These are phyloP conservation scores for Pogonocichla stellata DNA, from an alignment of 2,113 vertebrate species.

Conservation along the genomic window DNA sequence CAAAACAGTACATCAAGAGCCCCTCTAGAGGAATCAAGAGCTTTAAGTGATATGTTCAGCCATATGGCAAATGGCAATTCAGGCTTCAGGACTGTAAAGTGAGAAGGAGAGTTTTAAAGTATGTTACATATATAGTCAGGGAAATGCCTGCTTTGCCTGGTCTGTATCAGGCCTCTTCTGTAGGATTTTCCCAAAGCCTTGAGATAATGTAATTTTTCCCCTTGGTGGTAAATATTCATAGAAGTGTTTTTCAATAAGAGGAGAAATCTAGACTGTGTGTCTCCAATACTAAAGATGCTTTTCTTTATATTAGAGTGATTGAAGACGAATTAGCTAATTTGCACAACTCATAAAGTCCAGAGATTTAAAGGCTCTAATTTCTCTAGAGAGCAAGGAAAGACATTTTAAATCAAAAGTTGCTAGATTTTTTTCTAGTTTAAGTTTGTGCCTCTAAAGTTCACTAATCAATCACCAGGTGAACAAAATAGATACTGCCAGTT, in stretches of 20 bases:
- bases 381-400: neutral
- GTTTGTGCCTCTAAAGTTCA: neutral
- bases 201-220: neutral
- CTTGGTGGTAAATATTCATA: neutral
- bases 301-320: neutral
- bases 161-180: neutral
- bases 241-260: neutral
- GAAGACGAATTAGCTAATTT: neutral
- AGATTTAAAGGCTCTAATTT: neutral
- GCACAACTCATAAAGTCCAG: neutral
- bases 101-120: neutral
- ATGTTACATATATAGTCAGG: neutral
- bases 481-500: neutral
- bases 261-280: neutral
- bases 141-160: neutral
- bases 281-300: neutral
- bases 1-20: neutral
- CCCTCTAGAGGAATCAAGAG: neutral
- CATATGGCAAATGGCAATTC: neutral
- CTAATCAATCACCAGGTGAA: neutral
- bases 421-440: neutral
- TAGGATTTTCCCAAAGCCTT: neutral
- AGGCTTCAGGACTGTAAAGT: neutral
- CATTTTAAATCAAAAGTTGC: neutral
- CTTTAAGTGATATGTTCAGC: neutral